phyloP scores from a whole-genome alignment of 2,113 vertebrate species.

The Brachyhypopomus occidentalis region DNA sequence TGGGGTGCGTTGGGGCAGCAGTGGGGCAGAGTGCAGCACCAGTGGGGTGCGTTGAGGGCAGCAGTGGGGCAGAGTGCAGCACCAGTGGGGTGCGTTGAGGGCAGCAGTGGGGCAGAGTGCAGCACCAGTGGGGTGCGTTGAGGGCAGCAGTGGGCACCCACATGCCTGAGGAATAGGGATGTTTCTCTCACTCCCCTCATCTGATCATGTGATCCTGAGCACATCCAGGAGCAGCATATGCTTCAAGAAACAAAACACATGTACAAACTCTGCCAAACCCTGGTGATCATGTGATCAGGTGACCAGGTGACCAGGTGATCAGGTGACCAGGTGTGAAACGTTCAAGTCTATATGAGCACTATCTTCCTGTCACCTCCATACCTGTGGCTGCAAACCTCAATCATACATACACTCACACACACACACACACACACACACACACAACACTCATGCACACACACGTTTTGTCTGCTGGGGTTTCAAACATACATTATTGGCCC shows the following conservation, averaged over 20 bases:
- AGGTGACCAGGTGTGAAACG: conserved; percentile 14
- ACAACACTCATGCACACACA: conserved; percentile 26
- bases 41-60: no score
- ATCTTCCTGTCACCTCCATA: conserved; percentile 3
- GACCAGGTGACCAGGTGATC: no score
- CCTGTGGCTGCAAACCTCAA: conserved; percentile 31
- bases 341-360: not conserved
- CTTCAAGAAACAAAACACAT: no score
- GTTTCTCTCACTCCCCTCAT: not conserved
- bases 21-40: no score
- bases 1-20: no score
- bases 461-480: conserved; percentile 26
- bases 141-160: no score
- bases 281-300: no score
- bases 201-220: not conserved
- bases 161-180: not conserved
- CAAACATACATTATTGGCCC: not conserved
- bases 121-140: no score
- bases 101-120: no score
- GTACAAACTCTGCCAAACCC: not conserved
- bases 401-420: conserved; percentile 22
- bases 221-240: no score
- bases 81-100: no score
- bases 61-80: no score
- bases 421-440: conserved; percentile 36